These are phyloP conservation scores for Seladonia tumulorum DNA, from an alignment of 2,888 invertebrate species.

Conservation along the genomic window DNA sequence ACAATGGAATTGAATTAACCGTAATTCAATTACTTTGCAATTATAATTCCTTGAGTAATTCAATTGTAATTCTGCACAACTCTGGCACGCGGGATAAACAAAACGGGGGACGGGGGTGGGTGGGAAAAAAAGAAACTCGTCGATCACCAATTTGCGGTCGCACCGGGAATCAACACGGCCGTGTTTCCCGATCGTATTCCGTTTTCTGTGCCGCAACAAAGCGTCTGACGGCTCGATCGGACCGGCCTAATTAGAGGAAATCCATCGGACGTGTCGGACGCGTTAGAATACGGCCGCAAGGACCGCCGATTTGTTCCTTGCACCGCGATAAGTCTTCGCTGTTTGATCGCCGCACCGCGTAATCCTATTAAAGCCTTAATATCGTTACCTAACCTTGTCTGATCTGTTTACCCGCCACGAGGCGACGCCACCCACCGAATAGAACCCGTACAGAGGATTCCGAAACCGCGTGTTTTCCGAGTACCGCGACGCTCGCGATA, in stretches of 20 bases:
- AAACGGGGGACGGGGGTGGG: not conserved
- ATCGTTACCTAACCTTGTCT: slow-evolving; percentile 46
- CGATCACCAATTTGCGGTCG: slow-evolving; percentile 28
- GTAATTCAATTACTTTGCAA: no score
- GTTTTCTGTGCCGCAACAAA: not conserved
- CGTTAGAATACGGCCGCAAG: not conserved
- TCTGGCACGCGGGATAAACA: not conserved
- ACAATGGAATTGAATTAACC: no score
- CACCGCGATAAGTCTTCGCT: slow-evolving; percentile 38
- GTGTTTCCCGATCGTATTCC: slow-evolving; percentile 14
- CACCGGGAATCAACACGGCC: slow-evolving; percentile 25
- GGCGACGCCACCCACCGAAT: not conserved
- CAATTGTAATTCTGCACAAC: no score
- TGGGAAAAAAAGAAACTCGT: not conserved
- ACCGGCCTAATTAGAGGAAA: not conserved
- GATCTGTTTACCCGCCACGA: slow-evolving; percentile 41
- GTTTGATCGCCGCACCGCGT: slow-evolving; percentile 41
- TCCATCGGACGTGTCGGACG: not conserved
- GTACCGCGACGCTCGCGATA: not conserved
- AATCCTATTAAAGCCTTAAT: slow-evolving; percentile 50
- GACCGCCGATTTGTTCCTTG: slow-evolving; percentile 23
- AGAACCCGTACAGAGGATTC: slow-evolving; percentile 41
- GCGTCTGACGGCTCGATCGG: not conserved
- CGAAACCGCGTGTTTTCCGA: not conserved
- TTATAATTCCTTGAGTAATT: no score